These are phyloP conservation scores for Aphidius colemani DNA, from an alignment of 2,888 invertebrate species.

Conservation along the genomic window DNA sequence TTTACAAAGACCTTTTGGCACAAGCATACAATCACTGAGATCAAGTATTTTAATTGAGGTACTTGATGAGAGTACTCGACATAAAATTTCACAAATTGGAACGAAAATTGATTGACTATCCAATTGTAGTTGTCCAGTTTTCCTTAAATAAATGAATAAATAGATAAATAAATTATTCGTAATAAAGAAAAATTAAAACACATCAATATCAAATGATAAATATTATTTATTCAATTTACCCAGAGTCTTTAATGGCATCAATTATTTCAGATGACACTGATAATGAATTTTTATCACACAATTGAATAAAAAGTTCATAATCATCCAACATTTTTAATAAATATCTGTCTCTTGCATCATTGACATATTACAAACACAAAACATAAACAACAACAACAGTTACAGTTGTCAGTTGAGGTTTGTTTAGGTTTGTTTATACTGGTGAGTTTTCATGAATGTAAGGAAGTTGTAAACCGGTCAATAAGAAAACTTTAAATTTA, in stretches of 20 bases:
- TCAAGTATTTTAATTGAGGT: slow-evolving; percentile 51
- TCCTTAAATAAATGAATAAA: slow-evolving; percentile 37
- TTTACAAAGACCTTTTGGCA: slow-evolving; percentile 51
- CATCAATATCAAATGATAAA: no score
- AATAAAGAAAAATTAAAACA: no score
- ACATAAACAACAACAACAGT: no score
- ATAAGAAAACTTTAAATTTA: no score
- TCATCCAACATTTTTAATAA: slow-evolving; percentile 43
- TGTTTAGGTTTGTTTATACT: no score
- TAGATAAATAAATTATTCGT: slow-evolving; percentile 10
- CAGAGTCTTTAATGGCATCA: slow-evolving; percentile 46
- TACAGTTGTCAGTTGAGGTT: no score
- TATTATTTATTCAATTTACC: slow-evolving; percentile 38
- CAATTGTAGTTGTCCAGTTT: slow-evolving; percentile 46
- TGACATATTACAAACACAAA: slow-evolving; percentile 20
- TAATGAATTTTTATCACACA: slow-evolving; percentile 47
- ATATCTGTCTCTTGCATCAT: neutral
- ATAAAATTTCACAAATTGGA: slow-evolving; percentile 51
- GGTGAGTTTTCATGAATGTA: no score
- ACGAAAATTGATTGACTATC: slow-evolving; percentile 48
- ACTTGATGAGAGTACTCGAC: slow-evolving; percentile 54
- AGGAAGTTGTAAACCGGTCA: no score
- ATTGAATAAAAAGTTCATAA: slow-evolving; percentile 45
- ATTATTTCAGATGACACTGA: slow-evolving; percentile 43
- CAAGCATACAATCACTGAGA: slow-evolving; percentile 56